Evolutionary conservation across 2,113 vertebrate genomes (phyloP).

Genomic region (Coregonus clupeaformis): DNA sequence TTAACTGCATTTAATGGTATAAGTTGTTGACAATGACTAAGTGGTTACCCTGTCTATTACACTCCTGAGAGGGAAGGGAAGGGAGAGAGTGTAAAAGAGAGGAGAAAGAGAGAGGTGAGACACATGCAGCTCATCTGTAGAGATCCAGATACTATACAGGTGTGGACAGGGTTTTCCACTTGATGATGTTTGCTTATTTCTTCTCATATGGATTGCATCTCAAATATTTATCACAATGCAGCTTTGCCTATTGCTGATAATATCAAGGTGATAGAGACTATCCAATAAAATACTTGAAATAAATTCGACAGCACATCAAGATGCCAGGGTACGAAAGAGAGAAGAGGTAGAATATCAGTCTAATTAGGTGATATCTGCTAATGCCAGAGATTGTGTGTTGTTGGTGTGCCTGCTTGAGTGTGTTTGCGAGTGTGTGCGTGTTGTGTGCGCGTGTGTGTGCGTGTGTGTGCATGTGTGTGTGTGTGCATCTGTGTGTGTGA

Average conservation of each 20-base stretch:
- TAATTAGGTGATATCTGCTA: constrained; percentile 46
- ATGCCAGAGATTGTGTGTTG: constrained; percentile 39
- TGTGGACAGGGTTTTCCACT: neutral
- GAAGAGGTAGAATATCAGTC: neutral
- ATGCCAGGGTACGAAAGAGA: neutral
- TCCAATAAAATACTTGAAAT: neutral
- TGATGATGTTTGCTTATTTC: neutral
- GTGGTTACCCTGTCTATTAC: too few relatives aligned
- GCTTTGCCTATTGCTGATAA: constrained; percentile 10
- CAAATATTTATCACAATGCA: neutral
- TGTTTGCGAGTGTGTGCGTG: neutral
- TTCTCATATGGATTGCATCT: too few relatives aligned
- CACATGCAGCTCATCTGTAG: neutral
- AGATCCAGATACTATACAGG: neutral
- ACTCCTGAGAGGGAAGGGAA: neutral
- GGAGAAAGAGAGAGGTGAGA: neutral
- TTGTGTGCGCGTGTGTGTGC: constrained; percentile 24
- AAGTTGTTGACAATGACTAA: constrained; percentile 11
- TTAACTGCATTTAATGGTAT: too few relatives aligned
- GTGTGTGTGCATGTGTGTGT: neutral
- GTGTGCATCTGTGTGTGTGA: constrained; percentile 32
- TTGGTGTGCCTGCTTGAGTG: constrained; percentile 6
- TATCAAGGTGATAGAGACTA: neutral
- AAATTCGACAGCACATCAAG: neutral
- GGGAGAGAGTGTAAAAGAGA: neutral